These are phyloP conservation scores for Onychostruthus taczanowskii DNA, from an alignment of 2,113 vertebrate species.

Conservation along the genomic window DNA sequence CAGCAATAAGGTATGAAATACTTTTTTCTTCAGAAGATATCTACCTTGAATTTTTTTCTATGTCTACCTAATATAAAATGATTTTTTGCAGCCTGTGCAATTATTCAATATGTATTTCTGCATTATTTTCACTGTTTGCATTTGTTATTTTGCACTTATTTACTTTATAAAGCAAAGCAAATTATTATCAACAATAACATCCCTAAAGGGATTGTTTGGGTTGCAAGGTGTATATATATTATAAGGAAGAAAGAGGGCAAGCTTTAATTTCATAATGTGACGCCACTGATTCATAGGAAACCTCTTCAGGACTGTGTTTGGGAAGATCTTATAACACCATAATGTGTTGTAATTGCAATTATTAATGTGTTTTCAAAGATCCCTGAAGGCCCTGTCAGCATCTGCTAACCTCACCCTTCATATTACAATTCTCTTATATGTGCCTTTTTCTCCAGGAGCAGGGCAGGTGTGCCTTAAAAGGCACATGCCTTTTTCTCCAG, in stretches of 20 bases:
- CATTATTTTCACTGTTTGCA: background rate
- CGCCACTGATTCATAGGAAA: background rate
- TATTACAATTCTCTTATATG: background rate
- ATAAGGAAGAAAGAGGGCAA: background rate
- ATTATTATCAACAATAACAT: background rate
- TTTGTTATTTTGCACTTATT: background rate
- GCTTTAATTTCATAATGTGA: background rate
- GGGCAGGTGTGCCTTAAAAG: background rate
- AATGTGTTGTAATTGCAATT: background rate
- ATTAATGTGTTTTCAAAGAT: background rate
- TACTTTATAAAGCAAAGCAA: background rate
- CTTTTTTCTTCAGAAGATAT: background rate
- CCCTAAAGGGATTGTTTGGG: background rate
- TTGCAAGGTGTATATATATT: background rate
- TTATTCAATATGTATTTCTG: background rate
- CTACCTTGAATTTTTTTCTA: background rate
- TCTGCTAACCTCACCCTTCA: background rate
- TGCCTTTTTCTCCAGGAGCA: background rate
- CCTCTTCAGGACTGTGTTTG: background rate
- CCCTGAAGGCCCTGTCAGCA: too few species aligned
- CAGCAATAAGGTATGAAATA: slow-evolving; percentile 15
- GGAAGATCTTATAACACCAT: background rate
- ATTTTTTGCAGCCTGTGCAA: background rate
- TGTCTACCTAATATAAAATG: background rate
- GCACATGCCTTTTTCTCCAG: background rate